Evolutionary conservation across 2,888 invertebrate genomes (phyloP).

Genomic region (Smittia aterrima): DNA sequence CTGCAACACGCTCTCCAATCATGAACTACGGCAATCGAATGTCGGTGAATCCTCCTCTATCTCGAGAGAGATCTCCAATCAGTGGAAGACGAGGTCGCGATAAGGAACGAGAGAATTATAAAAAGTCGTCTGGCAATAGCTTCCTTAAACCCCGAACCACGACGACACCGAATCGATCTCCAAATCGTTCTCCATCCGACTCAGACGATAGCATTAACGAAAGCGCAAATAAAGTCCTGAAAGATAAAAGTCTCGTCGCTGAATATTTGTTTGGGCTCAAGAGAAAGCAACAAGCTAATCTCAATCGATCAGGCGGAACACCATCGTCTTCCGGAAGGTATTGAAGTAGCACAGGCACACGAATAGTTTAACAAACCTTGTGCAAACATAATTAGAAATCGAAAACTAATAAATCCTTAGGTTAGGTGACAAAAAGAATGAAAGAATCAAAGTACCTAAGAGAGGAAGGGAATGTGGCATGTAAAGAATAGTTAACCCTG

Average conservation of each 20-base stretch:
- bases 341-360: constrained; percentile 10
- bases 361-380: constrained; percentile 38
- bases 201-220: constrained; percentile 47
- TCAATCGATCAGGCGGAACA: constrained; percentile 44
- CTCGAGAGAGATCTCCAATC: constrained; percentile 32
- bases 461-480: background rate
- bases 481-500: background rate
- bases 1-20: constrained; percentile 51
- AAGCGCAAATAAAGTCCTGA: constrained; percentile 51
- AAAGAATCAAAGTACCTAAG: constrained; percentile 6
- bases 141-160: constrained; percentile 23
- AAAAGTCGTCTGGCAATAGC: constrained; percentile 14
- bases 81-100: constrained; percentile 22
- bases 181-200: constrained; percentile 38
- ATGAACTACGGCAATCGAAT: constrained; percentile 51
- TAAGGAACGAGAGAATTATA: constrained; percentile 17
- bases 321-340: constrained; percentile 45
- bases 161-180: constrained; percentile 45
- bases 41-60: background rate
- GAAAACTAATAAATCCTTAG: constrained; percentile 36
- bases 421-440: background rate
- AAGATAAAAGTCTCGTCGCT: constrained; percentile 59
- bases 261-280: constrained; percentile 58
- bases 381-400: constrained; percentile 3
- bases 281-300: constrained; percentile 45